Conservation (phyloP, 2,888 invertebrate genomes). For the Drosophila pseudotakahashii region DNA sequence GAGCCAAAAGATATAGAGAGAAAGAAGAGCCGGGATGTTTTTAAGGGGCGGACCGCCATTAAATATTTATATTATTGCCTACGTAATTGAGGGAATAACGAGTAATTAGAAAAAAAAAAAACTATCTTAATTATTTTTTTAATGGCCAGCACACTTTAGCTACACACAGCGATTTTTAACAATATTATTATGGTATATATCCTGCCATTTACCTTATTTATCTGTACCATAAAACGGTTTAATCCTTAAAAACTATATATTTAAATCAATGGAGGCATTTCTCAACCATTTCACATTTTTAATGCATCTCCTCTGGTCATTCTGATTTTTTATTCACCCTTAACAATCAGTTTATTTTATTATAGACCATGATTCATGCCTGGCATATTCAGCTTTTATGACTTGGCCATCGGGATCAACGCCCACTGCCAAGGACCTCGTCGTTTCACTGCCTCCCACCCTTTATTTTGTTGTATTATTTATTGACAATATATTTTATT, state of each 20-base stretch:
- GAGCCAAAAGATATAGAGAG: background rate
- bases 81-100: constrained; percentile 6
- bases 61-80: constrained; percentile 25
- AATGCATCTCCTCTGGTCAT: background rate
- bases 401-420: constrained; percentile 24
- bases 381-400: constrained; percentile 40
- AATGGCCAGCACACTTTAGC: background rate
- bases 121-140: constrained; percentile 1
- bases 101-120: constrained; percentile 5
- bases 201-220: background rate
- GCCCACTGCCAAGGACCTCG: constrained; percentile 45
- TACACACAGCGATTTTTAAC: background rate
- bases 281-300: background rate
- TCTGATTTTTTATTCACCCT: constrained; percentile 3
- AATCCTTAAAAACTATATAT: background rate
- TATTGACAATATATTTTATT: constrained; percentile 75
- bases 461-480: constrained; percentile 50
- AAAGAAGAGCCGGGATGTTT: background rate
- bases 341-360: constrained; percentile 29
- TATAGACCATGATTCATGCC: constrained; percentile 41
- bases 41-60: constrained; percentile 12
- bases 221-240: background rate
- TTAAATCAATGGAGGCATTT: no score
- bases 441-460: constrained; percentile 1
- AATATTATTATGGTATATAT: background rate